Evolutionary conservation across 1,140 invertebrate species (phyloP).

Genomic region (Zelostemma sp.): DNA sequence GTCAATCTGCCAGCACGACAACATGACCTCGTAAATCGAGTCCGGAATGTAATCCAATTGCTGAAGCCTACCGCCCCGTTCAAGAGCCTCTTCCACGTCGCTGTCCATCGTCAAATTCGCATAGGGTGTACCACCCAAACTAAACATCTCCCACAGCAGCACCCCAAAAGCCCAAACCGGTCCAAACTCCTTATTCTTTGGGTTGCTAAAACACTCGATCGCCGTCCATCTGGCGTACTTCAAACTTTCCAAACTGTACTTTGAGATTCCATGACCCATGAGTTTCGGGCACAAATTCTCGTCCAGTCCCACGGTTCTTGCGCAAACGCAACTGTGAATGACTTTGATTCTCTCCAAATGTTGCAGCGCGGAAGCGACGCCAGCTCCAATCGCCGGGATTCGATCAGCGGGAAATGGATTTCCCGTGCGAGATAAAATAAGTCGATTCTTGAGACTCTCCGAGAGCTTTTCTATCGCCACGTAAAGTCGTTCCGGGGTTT

Average conservation of each 20-base stretch:
- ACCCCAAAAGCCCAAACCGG: constrained; percentile 88
- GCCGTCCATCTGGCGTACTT: constrained; percentile 84
- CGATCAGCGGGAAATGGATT: constrained; percentile 73
- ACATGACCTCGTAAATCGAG: constrained; percentile 84
- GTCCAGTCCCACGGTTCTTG: constrained; percentile 77
- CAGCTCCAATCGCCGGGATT: constrained; percentile 76
- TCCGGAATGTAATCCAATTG: constrained; percentile 81
- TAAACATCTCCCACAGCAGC: constrained; percentile 85
- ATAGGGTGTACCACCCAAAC: constrained; percentile 87
- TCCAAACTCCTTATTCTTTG: constrained; percentile 76
- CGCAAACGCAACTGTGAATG: constrained; percentile 79
- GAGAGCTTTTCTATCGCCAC: constrained; percentile 78
- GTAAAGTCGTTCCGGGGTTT: constrained; percentile 79
- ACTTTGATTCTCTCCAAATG: constrained; percentile 72
- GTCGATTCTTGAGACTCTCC: constrained; percentile 77
- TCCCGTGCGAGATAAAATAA: constrained; percentile 75
- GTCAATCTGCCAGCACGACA: constrained; percentile 88
- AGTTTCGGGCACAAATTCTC: constrained; percentile 77
- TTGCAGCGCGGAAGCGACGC: constrained; percentile 69
- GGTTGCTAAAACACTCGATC: constrained; percentile 79
- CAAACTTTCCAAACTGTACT: constrained; percentile 66
- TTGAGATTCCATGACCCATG: constrained; percentile 78
- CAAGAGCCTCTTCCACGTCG: constrained; percentile 79
- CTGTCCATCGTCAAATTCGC: constrained; percentile 73
- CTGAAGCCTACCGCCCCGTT: constrained; percentile 77